Evolutionary conservation across 1,140 invertebrate genomes (phyloP).

Genomic region (Uloborus diversus): DNA sequence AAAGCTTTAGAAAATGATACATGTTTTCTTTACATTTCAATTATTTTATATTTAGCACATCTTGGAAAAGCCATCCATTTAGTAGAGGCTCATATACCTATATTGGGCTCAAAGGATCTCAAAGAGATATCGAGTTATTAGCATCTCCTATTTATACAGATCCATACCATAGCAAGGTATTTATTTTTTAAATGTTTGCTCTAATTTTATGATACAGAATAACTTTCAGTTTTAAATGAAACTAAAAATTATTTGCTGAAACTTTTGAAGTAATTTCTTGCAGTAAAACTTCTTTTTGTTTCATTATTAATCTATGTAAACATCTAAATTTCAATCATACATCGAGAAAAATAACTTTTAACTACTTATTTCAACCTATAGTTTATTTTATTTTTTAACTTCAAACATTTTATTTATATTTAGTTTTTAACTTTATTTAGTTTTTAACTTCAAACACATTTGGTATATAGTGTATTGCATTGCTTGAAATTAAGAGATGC

Average conservation of each 20-base stretch:
- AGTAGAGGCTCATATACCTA: slow-evolving; percentile 58
- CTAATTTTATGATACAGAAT: too few relatives aligned
- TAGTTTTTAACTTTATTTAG: too few relatives aligned
- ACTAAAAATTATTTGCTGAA: not conserved
- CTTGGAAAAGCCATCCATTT: slow-evolving; percentile 56
- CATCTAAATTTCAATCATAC: not conserved
- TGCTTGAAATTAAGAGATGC: too few relatives aligned
- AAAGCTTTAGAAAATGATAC: too few relatives aligned
- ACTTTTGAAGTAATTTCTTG: not conserved
- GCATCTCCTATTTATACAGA: slow-evolving; percentile 57
- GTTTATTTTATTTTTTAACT: too few relatives aligned
- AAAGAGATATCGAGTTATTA: slow-evolving; percentile 57
- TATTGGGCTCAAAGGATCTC: slow-evolving; percentile 35
- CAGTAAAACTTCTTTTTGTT: not conserved
- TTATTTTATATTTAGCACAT: slow-evolving; percentile 8
- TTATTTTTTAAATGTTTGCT: too few relatives aligned
- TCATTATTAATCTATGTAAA: not conserved
- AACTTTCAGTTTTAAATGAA: not conserved
- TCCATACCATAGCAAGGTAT: slow-evolving; percentile 57
- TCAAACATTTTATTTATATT: too few relatives aligned
- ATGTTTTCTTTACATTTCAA: not conserved
- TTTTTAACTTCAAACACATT: too few relatives aligned
- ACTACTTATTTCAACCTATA: too few relatives aligned
- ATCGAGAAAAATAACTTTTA: not conserved
- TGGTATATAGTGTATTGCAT: too few relatives aligned